These are phyloP conservation scores for Illadopsis cleaveri DNA, from an alignment of 2,113 vertebrate species.

Conservation along the genomic window DNA sequence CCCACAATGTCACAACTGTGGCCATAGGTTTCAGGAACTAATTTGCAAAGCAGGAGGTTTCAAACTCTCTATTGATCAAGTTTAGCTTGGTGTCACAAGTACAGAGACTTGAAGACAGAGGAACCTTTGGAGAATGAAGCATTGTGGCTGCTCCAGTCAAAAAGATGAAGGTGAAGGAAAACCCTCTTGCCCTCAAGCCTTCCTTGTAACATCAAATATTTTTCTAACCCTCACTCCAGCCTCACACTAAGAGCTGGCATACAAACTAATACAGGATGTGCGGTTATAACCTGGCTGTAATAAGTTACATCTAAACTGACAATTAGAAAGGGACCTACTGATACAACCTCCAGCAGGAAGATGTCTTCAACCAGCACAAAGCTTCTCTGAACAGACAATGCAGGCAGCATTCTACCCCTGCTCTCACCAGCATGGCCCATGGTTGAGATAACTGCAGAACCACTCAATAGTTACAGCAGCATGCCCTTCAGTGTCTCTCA, in stretches of 20 bases:
- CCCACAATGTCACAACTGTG: neutral
- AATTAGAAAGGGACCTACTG: neutral
- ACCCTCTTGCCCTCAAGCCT: neutral
- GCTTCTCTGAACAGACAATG: neutral
- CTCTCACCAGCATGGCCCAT: fast-evolving
- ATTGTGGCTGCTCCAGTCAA: neutral
- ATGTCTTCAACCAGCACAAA: neutral
- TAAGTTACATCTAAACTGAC: neutral
- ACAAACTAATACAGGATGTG: neutral
- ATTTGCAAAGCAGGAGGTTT: neutral
- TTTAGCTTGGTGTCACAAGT: neutral
- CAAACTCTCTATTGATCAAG: neutral
- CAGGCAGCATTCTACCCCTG: neutral
- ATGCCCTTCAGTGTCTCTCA: neutral
- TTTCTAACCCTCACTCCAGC: neutral
- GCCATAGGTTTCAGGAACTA: neutral
- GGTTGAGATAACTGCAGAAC: neutral
- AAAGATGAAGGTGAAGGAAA: neutral
- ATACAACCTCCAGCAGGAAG: neutral
- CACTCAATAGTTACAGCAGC: neutral
- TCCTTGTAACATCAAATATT: neutral
- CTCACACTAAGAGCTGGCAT: neutral
- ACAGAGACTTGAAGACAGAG: neutral
- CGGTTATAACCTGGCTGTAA: neutral
- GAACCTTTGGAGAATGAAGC: neutral